Base-by-base conservation (phyloP, 2,888 invertebrate genomes). In the Ephialtes manifestator region DNA sequence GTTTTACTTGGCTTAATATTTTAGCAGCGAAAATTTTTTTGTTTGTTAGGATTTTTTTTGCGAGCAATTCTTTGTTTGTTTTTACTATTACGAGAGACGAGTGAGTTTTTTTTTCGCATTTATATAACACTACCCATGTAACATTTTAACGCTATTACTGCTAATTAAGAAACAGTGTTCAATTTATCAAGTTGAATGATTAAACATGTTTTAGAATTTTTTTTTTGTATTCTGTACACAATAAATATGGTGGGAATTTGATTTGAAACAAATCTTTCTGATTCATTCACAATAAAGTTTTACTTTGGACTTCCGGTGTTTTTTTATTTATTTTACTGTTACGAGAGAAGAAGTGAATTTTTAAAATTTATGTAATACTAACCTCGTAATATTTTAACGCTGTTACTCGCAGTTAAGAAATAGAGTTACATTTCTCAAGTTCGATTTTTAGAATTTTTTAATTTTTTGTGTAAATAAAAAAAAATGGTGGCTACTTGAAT, bases 251-350 rank as follows among this genome's bases (percentile, higher is more conserved):
- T 11, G 0, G 13, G 4, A 48, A 4, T 15, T 48, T 11, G 15
- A 31, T 58, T 55, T 28, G 11, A 76, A 60, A 11, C 43, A 58
- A 65, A 46, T n/a, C 60, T 74, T 74, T 48, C 46, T 74, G 58
- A 13, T 74, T 2, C 2, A 11, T 13, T n/a, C 4, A 35, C 15
- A 31, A 53, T n/a, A 55, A 53, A 20, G 18, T 55, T 55, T 55
- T n/a, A n/a, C 15, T 13, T 53, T 18, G 20, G 18, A 53, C 1
- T 18, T 53, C 3, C 13, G 13, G 28, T 2, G 13, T 24, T 24
- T 24, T 55, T 55, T n/a, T n/a, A n/a, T 24, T 55, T 24, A 28
- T 28, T 28, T 28, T 28, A 13, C 15, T 28, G 13, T 58, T 55
- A 55, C 24, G 18, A 24, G 13, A 24, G 31, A 24, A 0, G 28